Conservation (phyloP, 2,888 invertebrate genomes). For the Phaedon cochleariae region DNA sequence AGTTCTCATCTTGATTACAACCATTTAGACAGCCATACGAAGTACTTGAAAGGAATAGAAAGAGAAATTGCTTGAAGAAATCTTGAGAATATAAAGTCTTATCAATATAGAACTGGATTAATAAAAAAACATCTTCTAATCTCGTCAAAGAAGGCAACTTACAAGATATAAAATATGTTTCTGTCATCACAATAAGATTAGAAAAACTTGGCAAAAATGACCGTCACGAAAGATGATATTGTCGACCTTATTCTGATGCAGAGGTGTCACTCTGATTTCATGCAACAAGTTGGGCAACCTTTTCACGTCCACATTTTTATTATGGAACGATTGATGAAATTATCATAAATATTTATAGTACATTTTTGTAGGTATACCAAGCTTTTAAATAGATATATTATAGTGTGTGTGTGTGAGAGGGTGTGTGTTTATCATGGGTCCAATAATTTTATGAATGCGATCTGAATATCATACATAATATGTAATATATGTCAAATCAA, state of each 20-base stretch:
- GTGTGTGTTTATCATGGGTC: too few species aligned
- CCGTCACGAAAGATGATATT: conserved; percentile 16
- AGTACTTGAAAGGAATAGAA: conserved; percentile 12
- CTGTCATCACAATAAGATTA: conserved; percentile 16
- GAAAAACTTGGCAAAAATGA: conserved; percentile 13
- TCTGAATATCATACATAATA: too few species aligned
- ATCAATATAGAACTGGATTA: not conserved
- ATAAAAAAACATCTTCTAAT: conserved; percentile 12
- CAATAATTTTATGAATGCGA: too few species aligned
- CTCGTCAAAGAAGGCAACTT: conserved; percentile 15
- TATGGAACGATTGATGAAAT: conserved; percentile 14
- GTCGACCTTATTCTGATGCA: conserved; percentile 16
- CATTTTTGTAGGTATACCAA: too few species aligned
- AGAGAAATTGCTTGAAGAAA: conserved; percentile 13
- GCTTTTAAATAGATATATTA: too few species aligned
- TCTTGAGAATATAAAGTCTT: conserved; percentile 1
- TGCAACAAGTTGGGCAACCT: conserved; percentile 20
- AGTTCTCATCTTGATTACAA: conserved; percentile 15
- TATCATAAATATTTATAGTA: too few species aligned
- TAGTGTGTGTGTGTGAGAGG: too few species aligned
- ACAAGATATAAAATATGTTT: conserved; percentile 12
- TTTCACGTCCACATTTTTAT: conserved; percentile 15
- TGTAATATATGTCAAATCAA: too few species aligned
- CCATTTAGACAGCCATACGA: conserved; percentile 12
- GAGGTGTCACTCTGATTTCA: conserved; percentile 2